Evolutionary conservation across 2,888 invertebrate genomes (phyloP).

Genomic region (Syrista parreyssii): DNA sequence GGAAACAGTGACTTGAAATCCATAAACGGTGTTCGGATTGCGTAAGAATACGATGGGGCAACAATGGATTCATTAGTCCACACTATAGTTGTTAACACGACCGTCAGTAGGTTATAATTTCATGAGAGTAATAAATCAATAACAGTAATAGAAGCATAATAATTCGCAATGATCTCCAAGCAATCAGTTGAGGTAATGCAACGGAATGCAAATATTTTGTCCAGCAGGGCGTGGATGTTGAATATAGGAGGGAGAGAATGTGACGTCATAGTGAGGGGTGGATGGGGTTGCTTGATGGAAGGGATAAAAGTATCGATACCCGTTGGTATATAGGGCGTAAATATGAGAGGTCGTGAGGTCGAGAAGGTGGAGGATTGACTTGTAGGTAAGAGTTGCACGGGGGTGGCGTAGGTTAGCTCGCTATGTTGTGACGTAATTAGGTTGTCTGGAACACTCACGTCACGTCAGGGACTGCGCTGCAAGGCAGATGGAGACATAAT

Average conservation of each 20-base stretch:
- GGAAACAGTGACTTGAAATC: not conserved
- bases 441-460: conserved; percentile 70
- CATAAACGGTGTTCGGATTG: not conserved
- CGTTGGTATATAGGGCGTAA: not conserved
- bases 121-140: not conserved
- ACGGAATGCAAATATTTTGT: conserved; percentile 32
- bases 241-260: not conserved
- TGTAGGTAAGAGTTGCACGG: not conserved
- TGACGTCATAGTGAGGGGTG: not conserved
- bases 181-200: not conserved
- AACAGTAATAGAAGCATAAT: not conserved
- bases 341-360: conserved; percentile 21
- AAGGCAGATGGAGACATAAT: conserved; percentile 62
- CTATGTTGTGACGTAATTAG: conserved; percentile 67
- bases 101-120: not conserved
- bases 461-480: conserved; percentile 59
- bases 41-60: not conserved
- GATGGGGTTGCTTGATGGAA: conserved; percentile 2
- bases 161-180: not conserved
- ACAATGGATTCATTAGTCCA: not conserved
- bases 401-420: conserved; percentile 28
- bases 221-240: not conserved
- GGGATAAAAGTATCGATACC: not conserved
- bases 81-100: not conserved
- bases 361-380: conserved; percentile 20